A percentile compares a stretch with the other conserved stretches of the same genome.
Conservation (phyloP, 2,797 vertebrate genomes). For the Cirrhinus molitorella region DNA sequence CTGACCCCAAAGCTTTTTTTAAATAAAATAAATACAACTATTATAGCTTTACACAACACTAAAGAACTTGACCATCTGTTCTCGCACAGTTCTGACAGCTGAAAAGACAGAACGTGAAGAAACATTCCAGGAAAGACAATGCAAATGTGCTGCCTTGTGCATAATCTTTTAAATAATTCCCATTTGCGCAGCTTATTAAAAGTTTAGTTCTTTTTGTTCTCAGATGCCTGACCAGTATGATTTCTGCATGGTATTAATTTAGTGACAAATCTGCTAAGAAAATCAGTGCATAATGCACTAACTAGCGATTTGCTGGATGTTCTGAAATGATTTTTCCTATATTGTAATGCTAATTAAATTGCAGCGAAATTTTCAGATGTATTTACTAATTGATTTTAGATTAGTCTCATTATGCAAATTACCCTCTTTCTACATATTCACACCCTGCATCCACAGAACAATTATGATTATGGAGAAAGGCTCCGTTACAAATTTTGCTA, state of each 20-base stretch:
- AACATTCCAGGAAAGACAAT: slow-evolving; percentile 5
- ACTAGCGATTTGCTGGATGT: not conserved
- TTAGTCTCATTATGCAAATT: slow-evolving; percentile 55
- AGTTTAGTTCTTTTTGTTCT: not conserved
- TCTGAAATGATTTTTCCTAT: not conserved
- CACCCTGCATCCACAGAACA: slow-evolving; percentile 24
- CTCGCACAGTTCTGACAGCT: not conserved
- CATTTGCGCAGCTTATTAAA: not conserved
- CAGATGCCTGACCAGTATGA: slow-evolving; percentile 1
- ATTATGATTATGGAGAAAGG: slow-evolving; percentile 22
- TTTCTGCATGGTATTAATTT: not conserved
- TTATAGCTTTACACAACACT: slow-evolving; percentile 1
- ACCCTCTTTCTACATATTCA: slow-evolving; percentile 46
- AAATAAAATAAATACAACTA: not conserved
- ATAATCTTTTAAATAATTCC: slow-evolving; percentile 17
- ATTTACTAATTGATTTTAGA: slow-evolving; percentile 59
- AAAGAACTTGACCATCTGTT: slow-evolving; percentile 18
- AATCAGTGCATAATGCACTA: not conserved
- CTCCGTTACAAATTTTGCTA: slow-evolving; percentile 7
- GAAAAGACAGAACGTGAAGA: slow-evolving; percentile 8
- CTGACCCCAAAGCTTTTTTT: not conserved
- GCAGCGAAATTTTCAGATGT: slow-evolving; percentile 29
- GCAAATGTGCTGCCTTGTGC: not conserved
- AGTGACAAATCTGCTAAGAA: not conserved
- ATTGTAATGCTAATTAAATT: slow-evolving; percentile 40